Evolutionary conservation across 1,140 invertebrate species (phyloP).

Genomic region (Nephila pilipes): DNA sequence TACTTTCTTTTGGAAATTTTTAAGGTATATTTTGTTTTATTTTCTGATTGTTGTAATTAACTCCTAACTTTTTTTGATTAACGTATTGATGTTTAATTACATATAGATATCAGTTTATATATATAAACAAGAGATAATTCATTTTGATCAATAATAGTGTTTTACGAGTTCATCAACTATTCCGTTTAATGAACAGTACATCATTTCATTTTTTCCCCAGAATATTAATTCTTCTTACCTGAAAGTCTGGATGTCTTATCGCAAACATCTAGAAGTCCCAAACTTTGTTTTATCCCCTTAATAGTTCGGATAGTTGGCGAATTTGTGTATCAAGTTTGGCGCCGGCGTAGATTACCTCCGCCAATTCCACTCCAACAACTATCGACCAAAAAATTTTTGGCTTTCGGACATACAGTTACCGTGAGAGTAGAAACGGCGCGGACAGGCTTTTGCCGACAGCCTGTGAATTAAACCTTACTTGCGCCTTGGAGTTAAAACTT

Average conservation of each 20-base stretch:
- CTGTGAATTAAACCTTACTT: constrained; percentile 15
- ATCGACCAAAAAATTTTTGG: constrained; percentile 66
- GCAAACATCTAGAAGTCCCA: not conserved
- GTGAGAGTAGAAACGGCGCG: constrained; percentile 24
- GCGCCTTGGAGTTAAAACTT: not conserved
- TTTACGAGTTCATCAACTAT: too few species aligned
- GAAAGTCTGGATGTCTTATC: not conserved
- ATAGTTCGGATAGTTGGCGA: constrained; percentile 23
- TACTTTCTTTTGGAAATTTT: too few species aligned
- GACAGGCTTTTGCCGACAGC: not conserved
- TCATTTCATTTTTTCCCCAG: not conserved
- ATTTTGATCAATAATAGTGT: too few species aligned
- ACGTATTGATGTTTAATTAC: too few species aligned
- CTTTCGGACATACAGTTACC: constrained; percentile 56
- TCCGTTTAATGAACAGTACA: too few species aligned
- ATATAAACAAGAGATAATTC: too few species aligned
- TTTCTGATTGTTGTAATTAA: too few species aligned
- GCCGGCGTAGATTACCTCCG: constrained; percentile 5
- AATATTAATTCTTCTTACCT: not conserved
- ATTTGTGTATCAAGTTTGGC: constrained; percentile 41
- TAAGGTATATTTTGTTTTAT: too few species aligned
- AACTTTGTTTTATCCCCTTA: constrained; percentile 16
- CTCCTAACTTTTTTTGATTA: too few species aligned
- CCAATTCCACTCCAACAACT: constrained; percentile 19
- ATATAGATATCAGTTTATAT: too few species aligned